Evolutionary conservation across 2,113 vertebrate genomes (phyloP).

Genomic region (Charina bottae): DNA sequence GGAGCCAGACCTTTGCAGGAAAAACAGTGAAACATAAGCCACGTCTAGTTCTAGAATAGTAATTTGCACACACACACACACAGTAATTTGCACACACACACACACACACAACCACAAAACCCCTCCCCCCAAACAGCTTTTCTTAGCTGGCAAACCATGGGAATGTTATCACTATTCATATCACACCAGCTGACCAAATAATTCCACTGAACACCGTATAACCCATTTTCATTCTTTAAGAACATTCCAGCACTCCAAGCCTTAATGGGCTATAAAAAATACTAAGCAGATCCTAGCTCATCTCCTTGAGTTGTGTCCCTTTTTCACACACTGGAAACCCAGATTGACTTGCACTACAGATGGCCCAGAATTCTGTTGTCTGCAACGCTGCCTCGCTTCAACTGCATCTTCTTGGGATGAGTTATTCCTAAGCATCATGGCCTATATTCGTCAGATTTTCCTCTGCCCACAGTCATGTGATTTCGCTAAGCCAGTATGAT

Average conservation of each 20-base stretch:
- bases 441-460: background rate
- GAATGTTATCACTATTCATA: background rate
- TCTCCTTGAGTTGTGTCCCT: background rate
- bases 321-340: background rate
- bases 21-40: background rate
- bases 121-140: background rate
- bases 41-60: background rate
- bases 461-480: background rate
- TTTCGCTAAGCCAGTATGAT: background rate
- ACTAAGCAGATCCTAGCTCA: background rate
- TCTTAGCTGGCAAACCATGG: background rate
- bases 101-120: background rate
- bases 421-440: background rate
- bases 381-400: background rate
- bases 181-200: background rate
- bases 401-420: background rate
- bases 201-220: background rate
- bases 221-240: background rate
- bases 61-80: background rate
- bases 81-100: too few relatives aligned
- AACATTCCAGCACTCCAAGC: background rate
- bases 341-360: too few relatives aligned
- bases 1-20: background rate
- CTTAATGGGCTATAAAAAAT: background rate
- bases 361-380: background rate